Evolutionary conservation across 2,888 invertebrate species (phyloP), one percentile per base, ranked within the genome.

Genomic region (Bombylius major): DNA sequence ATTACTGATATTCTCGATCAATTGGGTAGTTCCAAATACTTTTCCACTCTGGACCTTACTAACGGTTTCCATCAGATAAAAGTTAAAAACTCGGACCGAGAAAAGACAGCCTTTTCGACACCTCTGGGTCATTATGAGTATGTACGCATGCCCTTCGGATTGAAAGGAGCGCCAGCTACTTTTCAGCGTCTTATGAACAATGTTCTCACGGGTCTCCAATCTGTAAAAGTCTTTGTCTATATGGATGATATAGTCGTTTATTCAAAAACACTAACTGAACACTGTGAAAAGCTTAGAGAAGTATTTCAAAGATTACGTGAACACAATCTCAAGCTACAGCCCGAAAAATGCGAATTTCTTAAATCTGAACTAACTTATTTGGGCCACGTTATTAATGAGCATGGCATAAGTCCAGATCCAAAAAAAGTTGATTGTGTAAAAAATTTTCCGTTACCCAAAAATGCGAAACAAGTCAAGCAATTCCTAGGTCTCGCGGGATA

Each of bases 221-320:
- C 72, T 69, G 3, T 64, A 75, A 11, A 69, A 68, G 63, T 32
- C 23, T 31, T 51, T 12, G 51, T 53, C 11, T 53, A 49, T 49
- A 33, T 70, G 11, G 70, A 70, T 53, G 70, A 69, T 54, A 64
- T 70, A 5, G 65, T 69, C 4, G 61, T 69, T 2, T 67, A 63
- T 50, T 64, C 63, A 1, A 56, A 54, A 32, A 61, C 59, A 8
- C 47, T 67, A 12, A 60, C 64, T 50, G 66, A 67, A 54, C 66
- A 66, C 48, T 59, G 62, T n/a, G 50, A 53, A 34, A 61, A 58
- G 32, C 55, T 65, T 32, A 57, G 51, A 51, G n/a, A 46, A 50
- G 62, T 67, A 5, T 63, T 67, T 49, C 46, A 65, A 32, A 57
- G 59, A 51, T 48, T 64, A 12, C 47, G 59, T 42, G 13, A 56